Evolutionary conservation across 2,888 invertebrate genomes (phyloP).

Genomic region (Drosophila kokeensis): DNA sequence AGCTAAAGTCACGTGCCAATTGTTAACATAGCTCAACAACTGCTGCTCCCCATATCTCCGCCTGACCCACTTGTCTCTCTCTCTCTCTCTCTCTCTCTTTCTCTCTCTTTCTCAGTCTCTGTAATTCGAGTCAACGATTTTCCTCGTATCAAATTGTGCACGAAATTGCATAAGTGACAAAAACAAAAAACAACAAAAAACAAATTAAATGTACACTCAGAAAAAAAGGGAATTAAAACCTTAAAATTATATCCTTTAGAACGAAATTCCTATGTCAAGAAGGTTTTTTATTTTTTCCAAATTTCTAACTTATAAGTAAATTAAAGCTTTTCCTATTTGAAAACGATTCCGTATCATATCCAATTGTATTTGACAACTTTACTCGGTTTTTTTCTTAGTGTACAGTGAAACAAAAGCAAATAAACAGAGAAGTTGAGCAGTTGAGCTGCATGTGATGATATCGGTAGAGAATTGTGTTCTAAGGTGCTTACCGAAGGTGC

Average conservation of each 20-base stretch:
- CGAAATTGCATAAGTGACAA: constrained; percentile 53
- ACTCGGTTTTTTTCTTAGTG: background rate
- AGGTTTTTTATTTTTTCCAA: background rate
- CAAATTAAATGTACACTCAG: background rate
- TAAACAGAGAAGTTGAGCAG: background rate
- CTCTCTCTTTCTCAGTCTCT: background rate
- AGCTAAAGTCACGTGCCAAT: constrained; percentile 52
- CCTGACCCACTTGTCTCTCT: constrained; percentile 27
- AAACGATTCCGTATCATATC: background rate
- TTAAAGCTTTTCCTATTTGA: background rate
- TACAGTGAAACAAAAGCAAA: background rate
- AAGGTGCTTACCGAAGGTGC: constrained; percentile 7
- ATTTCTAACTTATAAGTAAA: background rate
- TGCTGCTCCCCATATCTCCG: background rate
- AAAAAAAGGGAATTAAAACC: background rate
- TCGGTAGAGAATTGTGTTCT: background rate
- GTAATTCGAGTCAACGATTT: constrained; percentile 53
- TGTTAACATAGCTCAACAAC: constrained; percentile 24
- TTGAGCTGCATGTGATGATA: background rate
- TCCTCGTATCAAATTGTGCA: constrained; percentile 53
- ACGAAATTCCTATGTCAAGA: background rate
- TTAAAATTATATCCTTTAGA: background rate
- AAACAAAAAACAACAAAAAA: background rate
- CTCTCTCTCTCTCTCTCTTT: background rate
- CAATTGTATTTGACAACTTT: background rate